Conservation (phyloP, 2,113 vertebrate species). For the Oreochromis niloticus region DNA sequence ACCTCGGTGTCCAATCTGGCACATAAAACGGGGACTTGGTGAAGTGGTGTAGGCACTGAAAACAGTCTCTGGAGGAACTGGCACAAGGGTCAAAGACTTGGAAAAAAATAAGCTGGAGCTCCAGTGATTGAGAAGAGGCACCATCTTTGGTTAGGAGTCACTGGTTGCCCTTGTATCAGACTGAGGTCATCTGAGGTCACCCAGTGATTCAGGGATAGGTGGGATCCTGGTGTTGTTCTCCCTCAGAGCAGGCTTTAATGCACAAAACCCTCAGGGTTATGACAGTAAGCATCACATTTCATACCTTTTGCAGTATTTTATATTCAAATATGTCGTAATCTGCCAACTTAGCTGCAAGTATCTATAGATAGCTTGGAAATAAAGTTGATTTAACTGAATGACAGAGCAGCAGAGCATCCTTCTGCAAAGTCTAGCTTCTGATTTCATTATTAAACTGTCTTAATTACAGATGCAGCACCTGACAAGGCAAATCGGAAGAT, state of each 20-base stretch:
- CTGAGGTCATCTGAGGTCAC: background rate
- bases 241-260: background rate
- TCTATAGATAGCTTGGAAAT: background rate
- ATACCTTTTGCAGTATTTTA: background rate
- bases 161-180: background rate
- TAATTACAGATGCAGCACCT: background rate
- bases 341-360: fast-evolving
- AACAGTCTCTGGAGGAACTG: background rate
- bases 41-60: background rate
- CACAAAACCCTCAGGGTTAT: background rate
- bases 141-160: background rate
- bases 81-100: background rate
- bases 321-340: background rate
- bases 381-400: background rate
- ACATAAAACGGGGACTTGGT: fast-evolving
- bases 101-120: background rate
- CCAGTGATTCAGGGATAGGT: background rate
- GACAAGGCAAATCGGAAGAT: background rate
- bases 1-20: background rate
- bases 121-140: background rate
- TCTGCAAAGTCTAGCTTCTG: background rate
- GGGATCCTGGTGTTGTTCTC: background rate
- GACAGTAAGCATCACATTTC: background rate
- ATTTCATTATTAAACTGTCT: background rate
- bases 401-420: background rate